These are phyloP conservation scores for Perognathus longimembris DNA, from an alignment of 2,113 vertebrate species.

Conservation along the genomic window DNA sequence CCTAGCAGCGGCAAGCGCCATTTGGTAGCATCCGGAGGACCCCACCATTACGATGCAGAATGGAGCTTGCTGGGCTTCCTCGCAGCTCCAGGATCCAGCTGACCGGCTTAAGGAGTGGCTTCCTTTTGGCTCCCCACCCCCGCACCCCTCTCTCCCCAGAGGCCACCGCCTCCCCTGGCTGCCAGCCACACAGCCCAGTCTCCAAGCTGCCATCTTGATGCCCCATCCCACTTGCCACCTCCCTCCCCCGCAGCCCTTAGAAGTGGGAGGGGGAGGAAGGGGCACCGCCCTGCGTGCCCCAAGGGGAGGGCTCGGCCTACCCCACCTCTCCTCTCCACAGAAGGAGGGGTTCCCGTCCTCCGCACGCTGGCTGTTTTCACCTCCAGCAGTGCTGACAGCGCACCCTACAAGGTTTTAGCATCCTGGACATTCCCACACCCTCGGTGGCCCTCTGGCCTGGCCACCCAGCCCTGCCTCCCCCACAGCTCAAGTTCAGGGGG, in stretches of 20 bases:
- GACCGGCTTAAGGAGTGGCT: slow-evolving; percentile 38
- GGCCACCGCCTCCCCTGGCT: slow-evolving; percentile 62
- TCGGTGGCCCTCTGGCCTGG: background rate
- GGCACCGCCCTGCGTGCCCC: slow-evolving; percentile 80
- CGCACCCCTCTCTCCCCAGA: slow-evolving; percentile 30
- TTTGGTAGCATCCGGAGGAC: slow-evolving; percentile 68
- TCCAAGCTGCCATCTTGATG: slow-evolving; percentile 78
- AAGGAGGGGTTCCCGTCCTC: slow-evolving; percentile 57
- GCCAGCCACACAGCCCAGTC: slow-evolving; percentile 57
- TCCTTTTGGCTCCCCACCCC: slow-evolving; percentile 54
- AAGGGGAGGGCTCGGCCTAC: slow-evolving; percentile 48
- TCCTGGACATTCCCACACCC: background rate
- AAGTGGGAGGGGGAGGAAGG: slow-evolving; percentile 72
- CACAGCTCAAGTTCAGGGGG: slow-evolving; percentile 2
- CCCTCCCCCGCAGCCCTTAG: slow-evolving; percentile 69
- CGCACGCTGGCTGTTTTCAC: slow-evolving; percentile 29
- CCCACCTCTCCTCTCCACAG: slow-evolving; percentile 45
- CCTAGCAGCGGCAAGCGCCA: slow-evolving; percentile 77
- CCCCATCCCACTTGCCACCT: slow-evolving; percentile 70
- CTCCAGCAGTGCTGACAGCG: slow-evolving; percentile 48
- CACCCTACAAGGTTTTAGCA: slow-evolving; percentile 54
- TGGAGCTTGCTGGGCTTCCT: slow-evolving; percentile 1
- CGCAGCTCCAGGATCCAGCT: slow-evolving; percentile 1
- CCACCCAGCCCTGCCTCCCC: background rate
- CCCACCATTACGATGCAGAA: slow-evolving; percentile 79